Evolutionary conservation across 2,797 vertebrate genomes (phyloP).

Genomic region (Borostomias antarcticus): DNA sequence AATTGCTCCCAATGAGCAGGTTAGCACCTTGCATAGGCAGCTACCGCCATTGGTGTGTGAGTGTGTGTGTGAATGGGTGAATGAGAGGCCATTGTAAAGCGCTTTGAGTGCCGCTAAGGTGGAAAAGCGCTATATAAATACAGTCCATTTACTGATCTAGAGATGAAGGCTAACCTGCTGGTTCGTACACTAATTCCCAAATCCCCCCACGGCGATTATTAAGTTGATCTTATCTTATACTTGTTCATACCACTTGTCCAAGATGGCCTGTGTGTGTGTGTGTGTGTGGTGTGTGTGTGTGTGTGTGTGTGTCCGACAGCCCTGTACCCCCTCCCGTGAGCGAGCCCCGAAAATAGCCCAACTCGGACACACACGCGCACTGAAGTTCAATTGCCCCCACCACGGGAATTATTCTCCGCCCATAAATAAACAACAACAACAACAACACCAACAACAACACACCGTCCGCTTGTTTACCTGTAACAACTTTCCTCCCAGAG

Average conservation of each 20-base stretch:
- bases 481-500: constrained; percentile 43
- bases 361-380: constrained; percentile 12
- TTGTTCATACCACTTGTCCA: background rate
- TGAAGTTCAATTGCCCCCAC: constrained; percentile 29
- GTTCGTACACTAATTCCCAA: too few species aligned
- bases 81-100: too few species aligned
- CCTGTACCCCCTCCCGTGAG: background rate
- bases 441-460: constrained; percentile 14
- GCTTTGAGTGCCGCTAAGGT: too few species aligned
- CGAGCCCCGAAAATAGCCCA: constrained; percentile 60
- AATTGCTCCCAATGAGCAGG: too few species aligned
- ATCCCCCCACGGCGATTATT: too few species aligned
- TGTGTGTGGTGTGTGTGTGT: constrained; percentile 11
- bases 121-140: too few species aligned
- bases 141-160: too few species aligned
- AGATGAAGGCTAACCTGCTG: too few species aligned
- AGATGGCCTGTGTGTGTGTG: constrained; percentile 9
- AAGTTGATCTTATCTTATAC: too few species aligned
- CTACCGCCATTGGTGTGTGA: too few species aligned
- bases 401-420: background rate
- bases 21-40: too few species aligned
- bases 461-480: constrained; percentile 64
- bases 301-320: constrained; percentile 11
- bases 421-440: constrained; percentile 39
- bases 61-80: too few species aligned